A percentile compares a stretch with the other conserved stretches of the same genome.
Evolutionary conservation across 2,113 vertebrate species (phyloP).

Genomic region (Dicaeum eximium): DNA sequence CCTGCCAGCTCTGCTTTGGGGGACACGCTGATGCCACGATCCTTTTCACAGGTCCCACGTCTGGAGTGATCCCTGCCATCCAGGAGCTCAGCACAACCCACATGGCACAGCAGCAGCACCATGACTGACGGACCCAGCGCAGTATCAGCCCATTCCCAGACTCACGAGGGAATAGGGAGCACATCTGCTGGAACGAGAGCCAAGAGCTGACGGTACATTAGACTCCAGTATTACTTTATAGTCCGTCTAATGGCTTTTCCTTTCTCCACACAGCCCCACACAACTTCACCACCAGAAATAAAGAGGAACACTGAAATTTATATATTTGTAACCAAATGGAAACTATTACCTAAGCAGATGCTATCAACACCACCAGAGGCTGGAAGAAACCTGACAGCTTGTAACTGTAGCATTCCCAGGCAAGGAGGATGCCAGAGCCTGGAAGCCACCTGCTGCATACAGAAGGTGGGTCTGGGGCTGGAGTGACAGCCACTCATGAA

Average conservation of each 20-base stretch:
- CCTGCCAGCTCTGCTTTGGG: not conserved
- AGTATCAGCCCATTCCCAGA: conserved; percentile 78
- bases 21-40: not conserved
- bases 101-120: conserved; percentile 62
- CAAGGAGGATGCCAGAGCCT: not conserved
- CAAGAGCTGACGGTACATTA: conserved; percentile 55
- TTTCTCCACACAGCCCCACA: conserved; percentile 43
- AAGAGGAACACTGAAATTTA: conserved; percentile 35
- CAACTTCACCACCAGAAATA: conserved; percentile 32
- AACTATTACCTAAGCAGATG: conserved; percentile 32
- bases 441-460: not conserved
- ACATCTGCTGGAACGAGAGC: conserved; percentile 68
- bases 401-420: not conserved
- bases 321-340: conserved; percentile 49
- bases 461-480: not conserved
- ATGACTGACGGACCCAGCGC: conserved; percentile 56
- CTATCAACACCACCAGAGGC: not conserved
- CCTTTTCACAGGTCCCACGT: not conserved
- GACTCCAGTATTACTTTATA: conserved; percentile 62
- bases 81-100: conserved; percentile 12
- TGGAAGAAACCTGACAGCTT: not conserved
- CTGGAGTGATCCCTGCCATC: not conserved
- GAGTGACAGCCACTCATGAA: not conserved
- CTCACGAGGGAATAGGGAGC: conserved; percentile 75
- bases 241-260: conserved; percentile 73